A percentile compares a stretch with the other conserved stretches of the same genome.
Evolutionary conservation across 2,113 vertebrate species (phyloP).

Genomic region (Cavia aperea): DNA sequence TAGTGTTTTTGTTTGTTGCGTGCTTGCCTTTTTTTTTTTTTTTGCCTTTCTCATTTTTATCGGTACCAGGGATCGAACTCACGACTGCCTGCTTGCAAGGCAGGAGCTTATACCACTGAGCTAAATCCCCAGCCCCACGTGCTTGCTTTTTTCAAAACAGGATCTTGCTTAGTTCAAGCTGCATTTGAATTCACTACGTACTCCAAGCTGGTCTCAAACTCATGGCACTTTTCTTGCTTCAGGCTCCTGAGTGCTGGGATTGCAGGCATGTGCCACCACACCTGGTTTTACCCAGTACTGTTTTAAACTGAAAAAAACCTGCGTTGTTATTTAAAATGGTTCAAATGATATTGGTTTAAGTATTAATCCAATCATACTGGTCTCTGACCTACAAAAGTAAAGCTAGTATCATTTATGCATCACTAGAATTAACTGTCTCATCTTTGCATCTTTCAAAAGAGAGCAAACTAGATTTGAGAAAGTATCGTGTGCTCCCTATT

Average conservation of each 20-base stretch:
- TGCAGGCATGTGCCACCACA: background rate
- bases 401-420: background rate
- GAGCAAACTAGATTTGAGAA: background rate
- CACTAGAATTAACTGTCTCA: constrained; percentile 3
- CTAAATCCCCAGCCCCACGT: too few relatives aligned
- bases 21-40: too few relatives aligned
- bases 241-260: background rate
- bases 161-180: background rate
- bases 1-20: too few relatives aligned
- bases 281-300: background rate
- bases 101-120: too few relatives aligned
- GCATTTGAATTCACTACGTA: background rate
- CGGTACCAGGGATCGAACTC: too few relatives aligned
- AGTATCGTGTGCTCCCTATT: background rate
- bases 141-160: background rate
- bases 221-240: background rate
- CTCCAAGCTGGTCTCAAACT: background rate
- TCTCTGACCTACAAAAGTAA: background rate
- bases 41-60: too few relatives aligned
- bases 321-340: background rate
- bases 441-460: background rate
- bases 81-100: too few relatives aligned
- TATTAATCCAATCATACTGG: background rate
- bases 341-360: constrained; percentile 26
- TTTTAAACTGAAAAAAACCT: constrained; percentile 22